These are phyloP conservation scores for Urocitellus parryii DNA, from an alignment of 2,113 vertebrate genomes.

Conservation along the genomic window DNA sequence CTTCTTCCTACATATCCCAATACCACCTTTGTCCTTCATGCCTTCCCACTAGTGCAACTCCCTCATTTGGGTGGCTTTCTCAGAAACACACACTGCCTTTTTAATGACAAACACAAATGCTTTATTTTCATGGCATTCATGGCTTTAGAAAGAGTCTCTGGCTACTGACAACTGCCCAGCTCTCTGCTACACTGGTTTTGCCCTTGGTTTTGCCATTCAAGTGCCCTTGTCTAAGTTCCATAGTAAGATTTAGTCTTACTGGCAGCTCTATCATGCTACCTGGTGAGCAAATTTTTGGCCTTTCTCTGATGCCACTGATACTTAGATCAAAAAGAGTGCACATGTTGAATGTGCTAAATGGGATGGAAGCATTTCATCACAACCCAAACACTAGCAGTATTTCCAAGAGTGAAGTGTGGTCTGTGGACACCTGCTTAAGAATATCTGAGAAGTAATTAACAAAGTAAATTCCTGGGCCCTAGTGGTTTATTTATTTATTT, in stretches of 20 bases:
- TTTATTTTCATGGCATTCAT: neutral
- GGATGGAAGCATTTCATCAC: neutral
- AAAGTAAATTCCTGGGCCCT: neutral
- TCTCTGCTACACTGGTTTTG: neutral
- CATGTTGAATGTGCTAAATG: neutral
- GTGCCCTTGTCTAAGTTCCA: neutral
- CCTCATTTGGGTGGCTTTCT: neutral
- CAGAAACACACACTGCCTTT: neutral
- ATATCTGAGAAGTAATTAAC: neutral
- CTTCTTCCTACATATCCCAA: neutral
- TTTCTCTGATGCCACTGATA: neutral
- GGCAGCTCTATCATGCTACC: neutral
- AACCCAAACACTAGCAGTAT: neutral
- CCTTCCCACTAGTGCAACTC: neutral
- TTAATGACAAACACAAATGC: neutral
- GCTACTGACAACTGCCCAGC: neutral
- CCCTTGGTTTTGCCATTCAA: neutral
- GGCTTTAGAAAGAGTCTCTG: neutral
- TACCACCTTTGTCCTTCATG: neutral
- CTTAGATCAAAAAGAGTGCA: neutral
- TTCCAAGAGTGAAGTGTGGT: neutral
- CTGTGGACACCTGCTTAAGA: neutral
- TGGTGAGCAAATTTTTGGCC: neutral
- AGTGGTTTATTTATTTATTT: neutral
- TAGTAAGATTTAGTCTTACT: neutral